Evolutionary conservation across 1,140 invertebrate species (phyloP), one percentile per base, ranked within the genome.

Genomic region (Magallana ariakensis): DNA sequence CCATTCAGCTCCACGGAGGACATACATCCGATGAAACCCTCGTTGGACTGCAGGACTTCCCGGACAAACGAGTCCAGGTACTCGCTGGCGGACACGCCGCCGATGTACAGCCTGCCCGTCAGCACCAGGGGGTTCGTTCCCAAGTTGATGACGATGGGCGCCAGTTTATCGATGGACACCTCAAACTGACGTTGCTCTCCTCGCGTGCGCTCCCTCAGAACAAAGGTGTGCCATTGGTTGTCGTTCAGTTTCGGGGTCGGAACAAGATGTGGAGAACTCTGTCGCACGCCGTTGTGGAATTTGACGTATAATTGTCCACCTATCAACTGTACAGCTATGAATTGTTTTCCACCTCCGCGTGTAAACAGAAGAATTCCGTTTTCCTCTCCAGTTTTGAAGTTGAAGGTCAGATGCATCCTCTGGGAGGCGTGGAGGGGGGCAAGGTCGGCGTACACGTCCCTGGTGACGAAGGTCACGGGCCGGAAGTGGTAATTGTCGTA

Each of bases 11-110:
- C 97, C 75, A 99, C 92, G 26, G 97, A 98, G 0, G 98, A 97
- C 89, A 99, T 95, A 93, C 98, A 99, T 0, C 98, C 98, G 93
- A 98, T 97, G 94, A 98, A 99, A 0, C 98, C 98, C 90, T 97
- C 97, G 86, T 96, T 96, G 0, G 98, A 98, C 22, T 97, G 96
- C 11, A 97, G 94, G 0, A 57, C 75, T 15, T 80, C 82, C 57
- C 84, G 90, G 26, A 91, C 86, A 58, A 88, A 70, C 7, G 57
- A 57, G 55, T 90, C 85, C 22, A 86, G 86, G 54, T 90, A 91
- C 87, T 92, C 85, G 1, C 87, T 87, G 8, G 90, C 80, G 0
- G 98, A 98, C 4, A 99, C 93, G 0, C 98, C 99, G 4, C 99
- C 99, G 98, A 98, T 89, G 62, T 91, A 92, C 22, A 92, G 88